phyloP scores from a whole-genome alignment of 2,113 vertebrate genomes.

The Tragelaphus scriptus region DNA sequence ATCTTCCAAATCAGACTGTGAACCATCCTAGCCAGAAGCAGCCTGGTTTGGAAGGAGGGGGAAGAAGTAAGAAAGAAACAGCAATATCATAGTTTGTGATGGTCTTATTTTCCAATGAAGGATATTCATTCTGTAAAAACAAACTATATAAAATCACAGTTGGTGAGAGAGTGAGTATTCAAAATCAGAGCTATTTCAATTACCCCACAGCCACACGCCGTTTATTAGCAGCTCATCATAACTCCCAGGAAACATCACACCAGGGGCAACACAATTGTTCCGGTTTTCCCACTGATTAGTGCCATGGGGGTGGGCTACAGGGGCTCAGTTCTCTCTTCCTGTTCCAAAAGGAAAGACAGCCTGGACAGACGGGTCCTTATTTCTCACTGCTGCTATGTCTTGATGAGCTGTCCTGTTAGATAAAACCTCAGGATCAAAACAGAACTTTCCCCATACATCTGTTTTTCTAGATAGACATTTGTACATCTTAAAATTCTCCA shows the following conservation, averaged over 20 bases:
- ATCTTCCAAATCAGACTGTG: neutral
- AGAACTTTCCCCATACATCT: neutral
- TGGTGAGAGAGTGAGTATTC: neutral
- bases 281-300: too few relatives aligned
- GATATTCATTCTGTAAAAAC: neutral
- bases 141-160: neutral
- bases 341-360: neutral
- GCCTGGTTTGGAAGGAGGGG: neutral
- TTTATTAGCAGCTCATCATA: too few relatives aligned
- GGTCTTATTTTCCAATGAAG: neutral
- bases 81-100: too few relatives aligned
- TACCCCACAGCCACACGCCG: too few relatives aligned
- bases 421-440: neutral
- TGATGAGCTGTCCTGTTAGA: neutral
- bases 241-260: too few relatives aligned
- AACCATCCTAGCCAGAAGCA: neutral
- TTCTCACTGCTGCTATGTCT: neutral
- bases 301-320: too few relatives aligned
- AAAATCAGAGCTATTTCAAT: neutral
- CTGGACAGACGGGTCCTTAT: neutral
- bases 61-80: neutral
- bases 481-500: too few relatives aligned
- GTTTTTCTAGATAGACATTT: too few relatives aligned
- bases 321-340: neutral
- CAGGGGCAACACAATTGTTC: too few relatives aligned